Evolutionary conservation across 1,140 invertebrate genomes (phyloP).

Genomic region (Galendromus occidentalis): DNA sequence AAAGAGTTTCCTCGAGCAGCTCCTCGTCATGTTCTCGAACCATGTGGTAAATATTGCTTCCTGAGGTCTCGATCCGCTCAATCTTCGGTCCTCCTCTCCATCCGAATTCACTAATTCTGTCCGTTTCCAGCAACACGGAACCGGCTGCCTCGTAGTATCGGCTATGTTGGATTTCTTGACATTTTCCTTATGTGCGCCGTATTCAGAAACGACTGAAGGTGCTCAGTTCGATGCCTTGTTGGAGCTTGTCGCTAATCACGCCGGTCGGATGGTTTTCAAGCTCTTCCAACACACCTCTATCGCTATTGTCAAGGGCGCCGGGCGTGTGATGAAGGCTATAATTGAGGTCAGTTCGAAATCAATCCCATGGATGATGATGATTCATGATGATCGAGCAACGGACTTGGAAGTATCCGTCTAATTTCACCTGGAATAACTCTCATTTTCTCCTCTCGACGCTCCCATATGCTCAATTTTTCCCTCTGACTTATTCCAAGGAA

Average conservation of each 20-base stretch:
- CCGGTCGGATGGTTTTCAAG: constrained; percentile 68
- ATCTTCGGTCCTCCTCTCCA: neutral
- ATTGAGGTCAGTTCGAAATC: constrained; percentile 43
- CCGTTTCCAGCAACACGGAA: constrained; percentile 42
- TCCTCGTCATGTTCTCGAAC: constrained; percentile 82
- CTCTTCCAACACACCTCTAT: constrained; percentile 92
- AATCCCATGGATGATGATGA: neutral
- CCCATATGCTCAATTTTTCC: too few species aligned
- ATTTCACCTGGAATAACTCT: neutral
- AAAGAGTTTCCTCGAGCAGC: constrained; percentile 69
- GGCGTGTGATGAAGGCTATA: constrained; percentile 84
- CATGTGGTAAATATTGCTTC: constrained; percentile 85
- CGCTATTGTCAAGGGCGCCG: constrained; percentile 92
- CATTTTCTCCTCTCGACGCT: neutral
- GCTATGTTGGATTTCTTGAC: constrained; percentile 97
- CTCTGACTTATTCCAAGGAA: constrained; percentile 35
- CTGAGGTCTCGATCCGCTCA: too few species aligned
- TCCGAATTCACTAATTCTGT: neutral
- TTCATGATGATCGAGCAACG: constrained; percentile 1
- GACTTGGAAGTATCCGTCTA: constrained; percentile 7
- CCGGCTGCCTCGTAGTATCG: constrained; percentile 41
- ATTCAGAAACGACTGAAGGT: constrained; percentile 95
- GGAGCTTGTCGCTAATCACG: constrained; percentile 69
- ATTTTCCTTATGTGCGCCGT: constrained; percentile 94
- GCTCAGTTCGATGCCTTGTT: constrained; percentile 87